These are phyloP conservation scores for Schizopygopsis pylzovi DNA, from an alignment of 2,797 vertebrate genomes.

Conservation along the genomic window DNA sequence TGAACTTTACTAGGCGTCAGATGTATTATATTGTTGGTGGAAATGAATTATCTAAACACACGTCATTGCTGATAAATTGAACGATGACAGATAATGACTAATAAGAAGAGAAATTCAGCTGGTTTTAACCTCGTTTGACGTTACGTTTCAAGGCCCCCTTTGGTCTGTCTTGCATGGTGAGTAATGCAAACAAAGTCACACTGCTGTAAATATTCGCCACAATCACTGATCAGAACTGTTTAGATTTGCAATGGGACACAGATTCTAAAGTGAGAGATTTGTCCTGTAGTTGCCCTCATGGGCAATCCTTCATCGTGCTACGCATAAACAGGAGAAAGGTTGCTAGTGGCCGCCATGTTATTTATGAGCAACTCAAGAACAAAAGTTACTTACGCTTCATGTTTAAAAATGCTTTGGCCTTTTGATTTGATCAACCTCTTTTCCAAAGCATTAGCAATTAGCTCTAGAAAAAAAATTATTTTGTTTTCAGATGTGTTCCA, in stretches of 20 bases:
- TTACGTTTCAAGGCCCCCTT: constrained; percentile 62
- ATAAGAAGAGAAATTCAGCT: constrained; percentile 68
- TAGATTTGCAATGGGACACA: constrained; percentile 69
- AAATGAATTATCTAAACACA: constrained; percentile 71
- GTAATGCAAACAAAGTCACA: constrained; percentile 67
- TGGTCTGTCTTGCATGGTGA: constrained; percentile 65
- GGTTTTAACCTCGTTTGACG: constrained; percentile 38
- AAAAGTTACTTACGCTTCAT: not conserved
- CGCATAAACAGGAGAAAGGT: constrained; percentile 31
- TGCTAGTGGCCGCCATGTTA: not conserved
- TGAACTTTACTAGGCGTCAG: constrained; percentile 59
- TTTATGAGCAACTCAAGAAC: constrained; percentile 1
- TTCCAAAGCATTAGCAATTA: not conserved
- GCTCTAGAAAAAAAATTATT: not conserved
- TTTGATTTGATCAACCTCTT: not conserved
- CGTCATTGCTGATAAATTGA: constrained; percentile 53
- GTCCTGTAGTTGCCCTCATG: constrained; percentile 48
- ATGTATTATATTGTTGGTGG: constrained; percentile 53
- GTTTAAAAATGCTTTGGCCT: not conserved
- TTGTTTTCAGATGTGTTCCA: not conserved
- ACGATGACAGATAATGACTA: constrained; percentile 70
- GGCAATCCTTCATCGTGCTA: constrained; percentile 31
- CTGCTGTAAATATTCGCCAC: constrained; percentile 58
- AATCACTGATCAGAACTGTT: constrained; percentile 73
- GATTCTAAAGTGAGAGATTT: constrained; percentile 58